A percentile compares a stretch with the other conserved stretches of the same genome.
These are phyloP conservation scores for Colletes collaris DNA, from an alignment of 2,888 invertebrate species.

Conservation along the genomic window DNA sequence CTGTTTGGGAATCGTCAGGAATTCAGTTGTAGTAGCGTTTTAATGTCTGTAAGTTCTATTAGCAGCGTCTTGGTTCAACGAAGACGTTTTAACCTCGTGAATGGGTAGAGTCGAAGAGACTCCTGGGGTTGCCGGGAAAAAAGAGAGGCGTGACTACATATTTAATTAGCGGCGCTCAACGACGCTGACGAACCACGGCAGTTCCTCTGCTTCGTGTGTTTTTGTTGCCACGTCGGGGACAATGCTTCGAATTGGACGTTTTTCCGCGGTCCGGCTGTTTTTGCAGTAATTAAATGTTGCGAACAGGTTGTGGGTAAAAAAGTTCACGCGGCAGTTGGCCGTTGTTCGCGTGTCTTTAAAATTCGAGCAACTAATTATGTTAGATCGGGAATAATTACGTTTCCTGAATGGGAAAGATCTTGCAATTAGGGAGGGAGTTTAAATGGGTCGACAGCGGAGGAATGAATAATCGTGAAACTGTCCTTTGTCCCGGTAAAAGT, in stretches of 20 bases:
- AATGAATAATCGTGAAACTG: conserved; percentile 19
- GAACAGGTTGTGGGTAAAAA: conserved; percentile 35
- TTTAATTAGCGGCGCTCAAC: conserved; percentile 6
- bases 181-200: neutral
- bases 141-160: neutral
- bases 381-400: conserved; percentile 31
- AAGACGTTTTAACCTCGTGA: too few species aligned
- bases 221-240: neutral
- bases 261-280: neutral
- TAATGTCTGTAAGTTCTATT: too few species aligned
- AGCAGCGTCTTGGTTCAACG: too few species aligned
- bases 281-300: conserved; percentile 40
- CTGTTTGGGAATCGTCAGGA: too few species aligned
- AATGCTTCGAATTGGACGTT: neutral
- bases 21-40: too few species aligned
- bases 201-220: neutral
- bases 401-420: neutral
- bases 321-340: too few species aligned
- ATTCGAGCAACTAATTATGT: conserved; percentile 34
- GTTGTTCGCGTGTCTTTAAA: conserved; percentile 18
- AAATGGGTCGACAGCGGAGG: conserved; percentile 21
- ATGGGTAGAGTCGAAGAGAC: too few species aligned
- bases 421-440: conserved; percentile 20
- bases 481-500: conserved; percentile 14
- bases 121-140: neutral